Conservation (phyloP, 1,140 invertebrate genomes). For the Brachionus manjavacas region DNA sequence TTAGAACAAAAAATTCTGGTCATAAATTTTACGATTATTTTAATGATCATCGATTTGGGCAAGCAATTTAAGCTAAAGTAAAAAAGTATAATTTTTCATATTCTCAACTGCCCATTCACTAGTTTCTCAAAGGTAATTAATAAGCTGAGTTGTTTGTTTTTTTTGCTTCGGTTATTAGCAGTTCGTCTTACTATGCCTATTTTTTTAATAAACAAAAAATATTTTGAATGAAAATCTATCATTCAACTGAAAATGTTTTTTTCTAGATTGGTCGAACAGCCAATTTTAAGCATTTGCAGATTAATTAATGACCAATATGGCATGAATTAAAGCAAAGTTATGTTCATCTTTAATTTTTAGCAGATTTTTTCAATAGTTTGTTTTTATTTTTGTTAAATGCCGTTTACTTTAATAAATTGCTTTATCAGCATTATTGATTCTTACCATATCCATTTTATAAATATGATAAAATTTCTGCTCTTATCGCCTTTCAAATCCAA, state of each 20-base stretch:
- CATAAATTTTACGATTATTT: slow-evolving; percentile 1
- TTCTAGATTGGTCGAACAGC: background rate
- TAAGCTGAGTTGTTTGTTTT: background rate
- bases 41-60: background rate
- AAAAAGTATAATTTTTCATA: background rate
- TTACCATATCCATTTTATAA: background rate
- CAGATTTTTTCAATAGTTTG: background rate
- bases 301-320: slow-evolving; percentile 23
- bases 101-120: background rate
- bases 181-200: background rate
- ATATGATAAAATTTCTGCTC: background rate
- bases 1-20: background rate
- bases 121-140: background rate
- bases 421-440: background rate
- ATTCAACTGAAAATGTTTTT: background rate
- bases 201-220: background rate
- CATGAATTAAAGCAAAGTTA: background rate
- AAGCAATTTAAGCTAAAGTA: background rate
- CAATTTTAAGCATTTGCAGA: background rate
- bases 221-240: background rate
- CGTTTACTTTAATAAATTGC: background rate
- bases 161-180: background rate
- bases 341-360: background rate
- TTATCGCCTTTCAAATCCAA: background rate
- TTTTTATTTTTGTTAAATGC: background rate